phyloP scores from a whole-genome alignment of 2,797 vertebrate genomes.

The Xyrichtys novacula region DNA sequence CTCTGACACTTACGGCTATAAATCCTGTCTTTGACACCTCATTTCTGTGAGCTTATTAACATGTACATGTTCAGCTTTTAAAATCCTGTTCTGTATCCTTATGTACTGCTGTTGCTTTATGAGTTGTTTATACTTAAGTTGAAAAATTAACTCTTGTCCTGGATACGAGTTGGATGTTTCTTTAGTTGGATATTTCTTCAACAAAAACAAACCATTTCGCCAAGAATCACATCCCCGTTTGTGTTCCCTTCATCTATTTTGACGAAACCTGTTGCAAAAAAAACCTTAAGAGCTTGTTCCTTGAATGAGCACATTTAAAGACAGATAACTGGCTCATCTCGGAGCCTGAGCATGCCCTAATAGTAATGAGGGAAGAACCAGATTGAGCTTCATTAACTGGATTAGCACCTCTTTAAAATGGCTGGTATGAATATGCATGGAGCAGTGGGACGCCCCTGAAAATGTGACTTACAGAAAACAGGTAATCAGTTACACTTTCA shows the following conservation, averaged over 20 bases:
- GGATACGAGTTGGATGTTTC: neutral
- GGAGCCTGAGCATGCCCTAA: conserved; percentile 74
- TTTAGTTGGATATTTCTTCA: conserved; percentile 12
- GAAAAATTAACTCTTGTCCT: too few relatives aligned
- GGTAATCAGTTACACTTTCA: conserved; percentile 10
- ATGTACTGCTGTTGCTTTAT: neutral
- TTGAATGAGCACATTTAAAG: conserved; percentile 72
- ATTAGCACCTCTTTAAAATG: conserved; percentile 80
- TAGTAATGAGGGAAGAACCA: conserved; percentile 79
- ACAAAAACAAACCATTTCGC: conserved; percentile 32
- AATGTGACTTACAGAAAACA: conserved; percentile 45
- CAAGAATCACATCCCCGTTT: conserved; percentile 6
- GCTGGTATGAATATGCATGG: conserved; percentile 77
- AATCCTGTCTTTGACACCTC: neutral
- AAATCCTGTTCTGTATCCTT: neutral
- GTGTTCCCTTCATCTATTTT: conserved; percentile 26
- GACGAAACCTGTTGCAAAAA: conserved; percentile 44
- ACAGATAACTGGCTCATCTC: conserved; percentile 79
- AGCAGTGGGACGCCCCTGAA: conserved; percentile 60
- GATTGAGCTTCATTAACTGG: conserved; percentile 85
- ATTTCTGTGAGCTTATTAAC: neutral
- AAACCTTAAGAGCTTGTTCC: conserved; percentile 49
- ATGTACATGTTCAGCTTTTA: neutral
- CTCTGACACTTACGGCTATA: conserved; percentile 8
- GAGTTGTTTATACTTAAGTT: too few relatives aligned